Conservation (phyloP, 2,113 vertebrate genomes). For the Typhlomys cinereus region DNA sequence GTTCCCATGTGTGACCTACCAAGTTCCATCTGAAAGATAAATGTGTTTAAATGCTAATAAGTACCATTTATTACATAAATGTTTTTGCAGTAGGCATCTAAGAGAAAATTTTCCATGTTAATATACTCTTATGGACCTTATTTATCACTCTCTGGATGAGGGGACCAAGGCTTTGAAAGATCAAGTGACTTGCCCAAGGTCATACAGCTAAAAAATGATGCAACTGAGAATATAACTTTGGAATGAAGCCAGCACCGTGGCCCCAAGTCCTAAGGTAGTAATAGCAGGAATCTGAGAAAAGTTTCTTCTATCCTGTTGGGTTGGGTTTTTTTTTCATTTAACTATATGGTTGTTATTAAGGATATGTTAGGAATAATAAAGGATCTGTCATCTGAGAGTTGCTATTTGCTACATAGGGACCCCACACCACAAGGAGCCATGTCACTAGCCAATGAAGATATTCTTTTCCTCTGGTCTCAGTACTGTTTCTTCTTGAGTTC, state of each 20-base stretch:
- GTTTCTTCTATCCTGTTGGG: neutral
- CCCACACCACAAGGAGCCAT: neutral
- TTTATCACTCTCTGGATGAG: neutral
- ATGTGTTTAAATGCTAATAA: neutral
- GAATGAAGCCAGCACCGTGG: neutral
- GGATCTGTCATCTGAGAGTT: neutral
- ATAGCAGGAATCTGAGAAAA: neutral
- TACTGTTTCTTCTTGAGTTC: neutral
- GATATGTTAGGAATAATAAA: conserved; percentile 10
- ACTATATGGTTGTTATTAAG: neutral
- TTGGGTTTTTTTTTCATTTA: neutral
- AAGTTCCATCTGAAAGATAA: too few species aligned
- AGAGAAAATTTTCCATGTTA: neutral
- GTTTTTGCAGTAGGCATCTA: neutral
- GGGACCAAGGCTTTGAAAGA: conserved; percentile 35
- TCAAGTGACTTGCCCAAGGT: neutral
- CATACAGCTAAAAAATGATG: neutral
- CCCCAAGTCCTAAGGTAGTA: neutral
- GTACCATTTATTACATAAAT: neutral
- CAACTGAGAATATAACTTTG: neutral
- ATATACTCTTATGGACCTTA: neutral
- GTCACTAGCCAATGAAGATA: neutral
- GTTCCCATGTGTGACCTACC: too few species aligned
- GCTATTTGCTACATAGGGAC: neutral
- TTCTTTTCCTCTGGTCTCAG: neutral